Evolutionary conservation across 2,113 vertebrate genomes (phyloP).

Genomic region (Microcebus tavaratra): DNA sequence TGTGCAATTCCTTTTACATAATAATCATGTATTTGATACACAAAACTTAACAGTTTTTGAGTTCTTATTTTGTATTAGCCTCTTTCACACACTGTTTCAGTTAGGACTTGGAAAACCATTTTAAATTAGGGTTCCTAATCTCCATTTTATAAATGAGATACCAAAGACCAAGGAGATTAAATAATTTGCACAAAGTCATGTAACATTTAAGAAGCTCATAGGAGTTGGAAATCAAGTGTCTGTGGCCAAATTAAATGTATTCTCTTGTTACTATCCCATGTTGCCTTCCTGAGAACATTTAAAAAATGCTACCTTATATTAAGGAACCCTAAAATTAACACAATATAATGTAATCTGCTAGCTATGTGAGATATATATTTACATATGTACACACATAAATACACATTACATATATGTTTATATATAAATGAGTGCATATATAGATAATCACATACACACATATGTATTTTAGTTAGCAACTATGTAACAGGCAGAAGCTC

Average conservation of each 20-base stretch:
- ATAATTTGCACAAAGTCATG: not conserved
- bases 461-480: not conserved
- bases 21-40: not conserved
- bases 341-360: not conserved
- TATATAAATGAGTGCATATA: not conserved
- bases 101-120: not conserved
- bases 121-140: not conserved
- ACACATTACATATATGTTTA: not conserved
- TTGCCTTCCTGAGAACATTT: not conserved
- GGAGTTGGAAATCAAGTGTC: not conserved
- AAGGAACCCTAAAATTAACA: not conserved
- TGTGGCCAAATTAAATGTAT: not conserved
- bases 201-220: not conserved
- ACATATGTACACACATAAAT: not conserved
- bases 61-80: not conserved
- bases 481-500: not conserved
- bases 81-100: not conserved
- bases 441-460: not conserved
- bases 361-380: not conserved
- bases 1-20: not conserved
- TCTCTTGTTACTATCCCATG: not conserved
- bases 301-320: not conserved
- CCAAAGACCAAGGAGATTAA: not conserved
- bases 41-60: not conserved
- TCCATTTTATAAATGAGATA: not conserved